These are phyloP conservation scores for Chaetura pelagica DNA, from an alignment of 2,113 vertebrate genomes.

Conservation along the genomic window DNA sequence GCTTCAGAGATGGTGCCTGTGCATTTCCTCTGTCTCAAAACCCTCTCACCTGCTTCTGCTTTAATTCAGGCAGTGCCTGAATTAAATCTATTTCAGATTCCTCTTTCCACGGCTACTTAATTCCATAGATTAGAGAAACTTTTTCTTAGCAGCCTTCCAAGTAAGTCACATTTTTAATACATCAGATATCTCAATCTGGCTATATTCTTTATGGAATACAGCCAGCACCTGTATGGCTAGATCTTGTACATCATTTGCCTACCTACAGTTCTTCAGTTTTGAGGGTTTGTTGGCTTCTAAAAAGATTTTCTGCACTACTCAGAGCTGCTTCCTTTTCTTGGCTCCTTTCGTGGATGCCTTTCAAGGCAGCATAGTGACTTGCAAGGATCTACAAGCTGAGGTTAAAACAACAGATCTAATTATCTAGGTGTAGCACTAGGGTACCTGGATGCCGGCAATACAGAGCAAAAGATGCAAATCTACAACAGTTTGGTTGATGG, in stretches of 20 bases:
- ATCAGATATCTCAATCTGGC: background rate
- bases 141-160: background rate
- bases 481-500: background rate
- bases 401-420: background rate
- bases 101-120: background rate
- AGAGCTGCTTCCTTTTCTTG: background rate
- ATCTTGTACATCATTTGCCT: background rate
- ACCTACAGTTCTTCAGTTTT: background rate
- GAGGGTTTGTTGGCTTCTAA: background rate
- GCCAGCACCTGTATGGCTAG: background rate
- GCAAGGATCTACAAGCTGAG: background rate
- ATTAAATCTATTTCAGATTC: background rate
- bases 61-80: background rate
- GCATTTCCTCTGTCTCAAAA: background rate
- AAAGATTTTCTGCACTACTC: background rate
- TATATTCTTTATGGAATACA: background rate
- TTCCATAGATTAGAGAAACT: background rate
- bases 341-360: background rate
- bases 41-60: background rate
- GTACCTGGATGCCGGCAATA: background rate
- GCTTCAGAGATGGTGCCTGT: background rate
- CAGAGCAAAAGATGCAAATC: background rate
- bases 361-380: background rate
- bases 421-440: background rate
- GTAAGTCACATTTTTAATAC: background rate